Evolutionary conservation across 2,888 invertebrate species (phyloP).

Genomic region (Mesorhabditis belari): DNA sequence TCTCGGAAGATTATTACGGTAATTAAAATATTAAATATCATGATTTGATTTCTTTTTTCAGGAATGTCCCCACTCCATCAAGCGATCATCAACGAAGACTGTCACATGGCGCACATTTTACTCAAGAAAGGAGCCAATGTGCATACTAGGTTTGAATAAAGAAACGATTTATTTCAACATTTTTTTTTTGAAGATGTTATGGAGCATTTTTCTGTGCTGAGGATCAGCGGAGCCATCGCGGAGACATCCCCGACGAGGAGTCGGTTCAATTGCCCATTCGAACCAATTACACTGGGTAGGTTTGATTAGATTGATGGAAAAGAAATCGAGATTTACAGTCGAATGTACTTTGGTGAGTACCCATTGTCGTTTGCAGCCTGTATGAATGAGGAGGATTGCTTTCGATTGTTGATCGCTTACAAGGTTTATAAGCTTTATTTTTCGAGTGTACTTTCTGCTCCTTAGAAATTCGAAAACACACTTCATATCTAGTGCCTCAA

Average conservation of each 20-base stretch:
- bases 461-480: constrained; percentile 9
- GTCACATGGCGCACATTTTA: constrained; percentile 89
- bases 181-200: constrained; percentile 58
- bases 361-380: constrained; percentile 92
- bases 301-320: no score
- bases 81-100: constrained; percentile 95
- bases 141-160: constrained; percentile 63
- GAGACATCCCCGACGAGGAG: constrained; percentile 78
- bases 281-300: constrained; percentile 76
- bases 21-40: not conserved
- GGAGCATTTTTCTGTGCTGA: constrained; percentile 92
- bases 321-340: no score
- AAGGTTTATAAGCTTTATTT: no score
- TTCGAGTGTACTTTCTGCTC: no score
- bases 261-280: constrained; percentile 75
- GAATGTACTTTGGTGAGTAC: constrained; percentile 97
- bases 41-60: constrained; percentile 3
- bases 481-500: no score
- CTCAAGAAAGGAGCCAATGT: constrained; percentile 85
- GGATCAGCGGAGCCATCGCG: constrained; percentile 71
- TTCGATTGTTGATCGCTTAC: constrained; percentile 76
- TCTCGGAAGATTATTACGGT: constrained; percentile 50
- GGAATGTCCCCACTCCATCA: constrained; percentile 68
- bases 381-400: constrained; percentile 85
- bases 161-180: constrained; percentile 57